Evolutionary conservation across 2,113 vertebrate species (phyloP).

Genomic region (Leptodactylus fuscus): DNA sequence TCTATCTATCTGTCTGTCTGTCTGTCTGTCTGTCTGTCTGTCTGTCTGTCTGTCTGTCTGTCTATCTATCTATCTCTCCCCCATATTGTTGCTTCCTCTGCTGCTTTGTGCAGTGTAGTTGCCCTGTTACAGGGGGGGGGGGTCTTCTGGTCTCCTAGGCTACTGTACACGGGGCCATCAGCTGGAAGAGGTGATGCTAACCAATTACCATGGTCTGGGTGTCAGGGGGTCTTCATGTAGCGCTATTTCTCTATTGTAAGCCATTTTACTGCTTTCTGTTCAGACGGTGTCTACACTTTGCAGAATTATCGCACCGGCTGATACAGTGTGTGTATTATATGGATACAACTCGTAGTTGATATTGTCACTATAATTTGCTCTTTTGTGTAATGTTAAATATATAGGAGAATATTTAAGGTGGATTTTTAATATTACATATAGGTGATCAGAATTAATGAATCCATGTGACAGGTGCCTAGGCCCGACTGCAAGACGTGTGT

Average conservation of each 20-base stretch:
- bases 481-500: not conserved
- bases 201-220: conserved; percentile 27
- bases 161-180: conserved; percentile 36
- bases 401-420: not conserved
- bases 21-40: not conserved
- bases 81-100: not conserved
- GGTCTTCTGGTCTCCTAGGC: conserved; percentile 29
- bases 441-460: not conserved
- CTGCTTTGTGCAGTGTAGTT: not conserved
- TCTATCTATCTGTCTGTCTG: not conserved
- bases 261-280: not conserved
- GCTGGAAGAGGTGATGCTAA: conserved; percentile 20
- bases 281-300: not conserved
- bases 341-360: not conserved
- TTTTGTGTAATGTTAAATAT: not conserved
- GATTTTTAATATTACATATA: not conserved
- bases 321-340: not conserved
- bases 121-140: conserved; percentile 32
- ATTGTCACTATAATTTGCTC: not conserved
- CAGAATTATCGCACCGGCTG: not conserved
- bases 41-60: not conserved
- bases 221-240: not conserved
- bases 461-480: conserved; percentile 18
- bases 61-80: not conserved
- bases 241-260: conserved; percentile 7